A percentile compares a stretch with the other conserved stretches of the same genome.
Evolutionary conservation across 2,113 vertebrate species (phyloP).

Genomic region (Corapipo altera): DNA sequence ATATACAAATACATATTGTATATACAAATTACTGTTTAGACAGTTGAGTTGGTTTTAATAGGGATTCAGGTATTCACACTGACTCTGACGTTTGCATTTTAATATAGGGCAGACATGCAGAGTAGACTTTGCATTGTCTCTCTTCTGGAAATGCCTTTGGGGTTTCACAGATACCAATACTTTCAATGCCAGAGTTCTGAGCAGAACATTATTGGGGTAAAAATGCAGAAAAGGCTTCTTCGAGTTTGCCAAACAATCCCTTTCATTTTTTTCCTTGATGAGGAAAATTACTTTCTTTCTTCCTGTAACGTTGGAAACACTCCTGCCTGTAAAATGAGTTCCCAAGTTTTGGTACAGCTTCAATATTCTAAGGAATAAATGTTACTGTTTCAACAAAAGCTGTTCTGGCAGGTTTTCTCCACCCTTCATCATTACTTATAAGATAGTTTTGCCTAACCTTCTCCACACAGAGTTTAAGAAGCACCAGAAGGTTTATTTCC

Average conservation of each 20-base stretch:
- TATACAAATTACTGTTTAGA: neutral
- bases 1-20: neutral
- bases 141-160: neutral
- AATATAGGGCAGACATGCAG: neutral
- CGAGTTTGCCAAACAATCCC: neutral
- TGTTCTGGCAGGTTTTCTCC: neutral
- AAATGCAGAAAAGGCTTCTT: neutral
- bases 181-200: neutral
- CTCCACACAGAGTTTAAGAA: neutral
- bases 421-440: neutral
- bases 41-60: neutral
- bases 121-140: neutral
- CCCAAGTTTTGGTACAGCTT: neutral
- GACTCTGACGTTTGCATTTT: neutral
- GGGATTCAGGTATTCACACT: neutral
- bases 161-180: neutral
- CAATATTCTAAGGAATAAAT: neutral
- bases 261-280: neutral
- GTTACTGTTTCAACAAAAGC: neutral
- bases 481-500: neutral
- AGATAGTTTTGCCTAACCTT: neutral
- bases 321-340: neutral
- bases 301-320: neutral
- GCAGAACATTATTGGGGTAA: neutral
- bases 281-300: neutral